Percentiles rank a stretch among this genome's conserved stretches.
Evolutionary conservation across 2,113 vertebrate genomes (phyloP).

Genomic region (Euleptes europaea): DNA sequence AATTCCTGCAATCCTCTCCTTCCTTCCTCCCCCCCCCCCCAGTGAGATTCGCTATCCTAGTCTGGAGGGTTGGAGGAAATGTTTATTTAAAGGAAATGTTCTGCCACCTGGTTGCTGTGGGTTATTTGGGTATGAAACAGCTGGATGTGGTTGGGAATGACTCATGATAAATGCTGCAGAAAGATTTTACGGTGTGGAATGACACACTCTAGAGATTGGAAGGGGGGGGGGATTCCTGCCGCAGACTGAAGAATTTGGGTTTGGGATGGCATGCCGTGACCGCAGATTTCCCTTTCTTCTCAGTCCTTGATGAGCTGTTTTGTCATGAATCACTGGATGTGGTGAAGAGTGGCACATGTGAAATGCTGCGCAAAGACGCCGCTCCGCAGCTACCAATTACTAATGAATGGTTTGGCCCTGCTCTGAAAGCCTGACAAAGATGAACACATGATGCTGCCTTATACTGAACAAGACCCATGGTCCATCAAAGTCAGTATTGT

Average conservation of each 20-base stretch:
- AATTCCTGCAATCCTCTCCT: no score
- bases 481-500: no score
- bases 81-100: constrained; percentile 5
- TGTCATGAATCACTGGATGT: not conserved
- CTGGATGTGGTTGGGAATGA: constrained; percentile 9
- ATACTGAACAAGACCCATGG: no score
- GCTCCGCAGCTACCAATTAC: no score
- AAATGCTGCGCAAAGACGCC: not conserved
- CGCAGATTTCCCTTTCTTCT: not conserved
- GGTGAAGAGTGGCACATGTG: not conserved
- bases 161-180: not conserved
- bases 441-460: no score
- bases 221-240: not conserved
- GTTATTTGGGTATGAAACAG: constrained; percentile 12
- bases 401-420: no score
- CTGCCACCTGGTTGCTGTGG: not conserved
- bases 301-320: not conserved
- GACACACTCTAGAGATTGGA: not conserved
- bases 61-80: not conserved
- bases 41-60: not conserved
- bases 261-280: not conserved
- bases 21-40: not conserved
- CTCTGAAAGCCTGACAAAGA: no score
- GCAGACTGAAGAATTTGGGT: not conserved
- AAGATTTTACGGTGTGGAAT: not conserved